Evolutionary conservation across 2,888 invertebrate genomes (phyloP).

Genomic region (Conops quadrifasciatus): DNA sequence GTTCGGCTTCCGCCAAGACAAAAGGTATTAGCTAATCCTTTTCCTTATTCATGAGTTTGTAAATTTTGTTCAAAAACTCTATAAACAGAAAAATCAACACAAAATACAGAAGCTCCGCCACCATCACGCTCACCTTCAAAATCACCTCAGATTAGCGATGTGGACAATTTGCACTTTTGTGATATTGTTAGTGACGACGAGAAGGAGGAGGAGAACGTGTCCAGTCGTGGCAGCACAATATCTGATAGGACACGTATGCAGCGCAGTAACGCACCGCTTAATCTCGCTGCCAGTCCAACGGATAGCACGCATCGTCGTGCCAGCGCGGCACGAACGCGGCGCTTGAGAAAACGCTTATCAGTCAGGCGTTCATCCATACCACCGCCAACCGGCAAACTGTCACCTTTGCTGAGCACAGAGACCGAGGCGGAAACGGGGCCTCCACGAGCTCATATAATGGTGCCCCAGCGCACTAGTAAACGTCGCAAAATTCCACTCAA

Average conservation of each 20-base stretch:
- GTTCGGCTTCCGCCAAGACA: neutral
- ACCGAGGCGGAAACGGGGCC: constrained; percentile 30
- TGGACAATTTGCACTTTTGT: constrained; percentile 34
- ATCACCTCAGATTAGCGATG: neutral
- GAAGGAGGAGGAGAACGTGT: neutral
- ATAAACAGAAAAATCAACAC: neutral
- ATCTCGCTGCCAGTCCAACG: constrained; percentile 35
- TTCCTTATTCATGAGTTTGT: neutral
- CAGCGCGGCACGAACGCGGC: constrained; percentile 21
- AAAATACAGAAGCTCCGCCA: neutral
- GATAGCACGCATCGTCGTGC: neutral
- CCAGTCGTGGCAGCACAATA: neutral
- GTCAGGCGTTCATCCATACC: neutral
- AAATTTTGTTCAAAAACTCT: neutral
- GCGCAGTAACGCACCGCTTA: constrained; percentile 38
- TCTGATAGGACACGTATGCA: neutral
- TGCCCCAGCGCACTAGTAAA: constrained; percentile 13
- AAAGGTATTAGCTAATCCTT: neutral
- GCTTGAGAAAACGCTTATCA: constrained; percentile 13
- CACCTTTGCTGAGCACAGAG: constrained; percentile 6
- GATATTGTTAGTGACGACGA: constrained; percentile 46
- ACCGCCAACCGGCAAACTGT: neutral
- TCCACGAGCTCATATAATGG: constrained; percentile 35
- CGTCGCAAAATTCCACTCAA: constrained; percentile 45
- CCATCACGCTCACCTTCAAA: neutral